Conservation (phyloP, 2,797 vertebrate species). For the Brachyrhaphis roseni region DNA sequence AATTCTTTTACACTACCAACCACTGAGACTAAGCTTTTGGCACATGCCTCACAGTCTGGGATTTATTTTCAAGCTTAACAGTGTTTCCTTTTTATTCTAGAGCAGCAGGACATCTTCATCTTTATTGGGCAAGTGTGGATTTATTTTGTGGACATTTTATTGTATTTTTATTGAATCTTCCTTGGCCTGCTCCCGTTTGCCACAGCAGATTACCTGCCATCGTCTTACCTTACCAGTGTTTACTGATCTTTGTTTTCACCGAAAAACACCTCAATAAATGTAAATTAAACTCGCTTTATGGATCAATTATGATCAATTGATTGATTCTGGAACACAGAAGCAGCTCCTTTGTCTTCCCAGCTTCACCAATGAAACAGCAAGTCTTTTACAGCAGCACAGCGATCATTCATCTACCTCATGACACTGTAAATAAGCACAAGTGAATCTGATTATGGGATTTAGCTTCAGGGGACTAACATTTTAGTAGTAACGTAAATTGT, state of each 20-base stretch:
- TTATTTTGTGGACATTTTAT: background rate
- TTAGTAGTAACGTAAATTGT: background rate
- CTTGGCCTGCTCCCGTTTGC: background rate
- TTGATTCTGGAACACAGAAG: background rate
- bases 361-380: background rate
- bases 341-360: background rate
- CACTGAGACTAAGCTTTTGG: background rate
- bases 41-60: background rate
- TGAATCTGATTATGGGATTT: background rate
- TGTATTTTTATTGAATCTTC: background rate
- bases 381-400: background rate
- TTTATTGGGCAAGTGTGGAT: constrained; percentile 1
- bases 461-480: background rate
- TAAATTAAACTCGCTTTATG: background rate
- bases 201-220: background rate
- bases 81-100: background rate
- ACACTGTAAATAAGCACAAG: background rate
- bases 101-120: background rate
- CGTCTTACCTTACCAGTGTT: background rate
- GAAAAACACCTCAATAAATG: background rate
- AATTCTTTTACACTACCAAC: constrained; percentile 4
- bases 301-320: background rate
- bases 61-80: background rate
- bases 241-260: background rate
- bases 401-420: background rate